phyloP scores from a whole-genome alignment of 2,888 invertebrate genomes.

The Hesperia comma region DNA sequence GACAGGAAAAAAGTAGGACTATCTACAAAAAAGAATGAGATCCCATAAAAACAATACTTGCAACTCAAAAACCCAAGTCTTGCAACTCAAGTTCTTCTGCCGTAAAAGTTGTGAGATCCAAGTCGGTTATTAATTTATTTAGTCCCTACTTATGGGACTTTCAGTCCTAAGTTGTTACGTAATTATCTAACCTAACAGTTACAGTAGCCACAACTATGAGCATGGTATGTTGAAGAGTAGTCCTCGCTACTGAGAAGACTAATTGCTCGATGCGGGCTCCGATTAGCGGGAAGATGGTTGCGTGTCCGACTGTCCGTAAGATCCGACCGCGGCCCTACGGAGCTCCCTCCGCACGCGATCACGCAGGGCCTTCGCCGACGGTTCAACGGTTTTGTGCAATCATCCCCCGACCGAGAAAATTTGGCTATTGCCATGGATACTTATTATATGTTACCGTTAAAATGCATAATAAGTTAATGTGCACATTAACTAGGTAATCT shows the following conservation, averaged over 20 bases:
- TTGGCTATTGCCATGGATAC: not conserved
- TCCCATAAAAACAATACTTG: too few species aligned
- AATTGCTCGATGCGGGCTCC: conserved; percentile 70
- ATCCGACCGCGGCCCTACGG: conserved; percentile 58
- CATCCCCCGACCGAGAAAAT: conserved; percentile 12
- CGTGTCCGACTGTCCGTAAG: conserved; percentile 72
- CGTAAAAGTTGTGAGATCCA: too few species aligned
- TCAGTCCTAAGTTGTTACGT: too few species aligned
- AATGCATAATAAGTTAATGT: too few species aligned
- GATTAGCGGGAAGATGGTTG: conserved; percentile 76
- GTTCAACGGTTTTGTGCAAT: conserved; percentile 19
- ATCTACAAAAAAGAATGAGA: too few species aligned
- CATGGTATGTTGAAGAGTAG: conserved; percentile 48
- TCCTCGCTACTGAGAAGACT: conserved; percentile 69
- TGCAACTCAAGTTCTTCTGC: too few species aligned
- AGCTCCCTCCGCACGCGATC: conserved; percentile 57
- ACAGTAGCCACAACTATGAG: conserved; percentile 43
- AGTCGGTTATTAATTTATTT: too few species aligned
- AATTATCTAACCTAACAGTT: not conserved
- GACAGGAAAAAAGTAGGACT: too few species aligned
- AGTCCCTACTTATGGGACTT: too few species aligned
- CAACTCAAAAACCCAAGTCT: too few species aligned
- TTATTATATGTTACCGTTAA: not conserved
- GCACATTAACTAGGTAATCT: too few species aligned
- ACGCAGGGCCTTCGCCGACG: conserved; percentile 48